Evolutionary conservation across 2,797 vertebrate genomes (phyloP).

Genomic region (Neopelma chrysocephalum): DNA sequence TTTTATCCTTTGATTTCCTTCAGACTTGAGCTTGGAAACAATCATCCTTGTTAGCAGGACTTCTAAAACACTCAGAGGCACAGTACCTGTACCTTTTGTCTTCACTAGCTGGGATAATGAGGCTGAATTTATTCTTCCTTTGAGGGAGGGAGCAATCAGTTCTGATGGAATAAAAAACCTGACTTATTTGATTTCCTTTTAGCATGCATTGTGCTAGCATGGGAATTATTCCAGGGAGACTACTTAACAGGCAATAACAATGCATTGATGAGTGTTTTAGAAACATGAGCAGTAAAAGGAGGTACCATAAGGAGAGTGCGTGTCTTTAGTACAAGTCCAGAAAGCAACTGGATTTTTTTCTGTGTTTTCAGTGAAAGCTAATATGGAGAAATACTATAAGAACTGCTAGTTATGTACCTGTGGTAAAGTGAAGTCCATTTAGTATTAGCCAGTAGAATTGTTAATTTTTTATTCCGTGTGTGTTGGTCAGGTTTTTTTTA

Average conservation of each 20-base stretch:
- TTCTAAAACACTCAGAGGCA: not conserved
- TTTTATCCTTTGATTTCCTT: not conserved
- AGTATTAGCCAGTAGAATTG: not conserved
- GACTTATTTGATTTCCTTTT: slow-evolving; percentile 10
- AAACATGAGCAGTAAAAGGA: not conserved
- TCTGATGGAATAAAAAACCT: not conserved
- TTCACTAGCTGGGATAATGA: not conserved
- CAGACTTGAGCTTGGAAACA: not conserved
- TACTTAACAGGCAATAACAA: slow-evolving; percentile 12
- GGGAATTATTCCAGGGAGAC: not conserved
- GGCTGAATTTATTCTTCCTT: not conserved
- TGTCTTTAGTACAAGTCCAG: not conserved
- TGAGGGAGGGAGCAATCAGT: not conserved
- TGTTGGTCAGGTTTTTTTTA: not conserved
- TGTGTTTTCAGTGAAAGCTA: not conserved
- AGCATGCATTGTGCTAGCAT: not conserved
- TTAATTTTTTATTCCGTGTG: not conserved
- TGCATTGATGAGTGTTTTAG: not conserved
- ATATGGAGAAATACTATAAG: not conserved
- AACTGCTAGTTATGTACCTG: not conserved
- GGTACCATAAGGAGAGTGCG: not conserved
- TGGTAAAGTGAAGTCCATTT: not conserved
- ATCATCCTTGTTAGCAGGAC: not conserved
- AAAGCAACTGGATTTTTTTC: not conserved
- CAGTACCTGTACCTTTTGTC: not conserved